phyloP scores from a whole-genome alignment of 2,113 vertebrate species.

The Heterochromis multidens region DNA sequence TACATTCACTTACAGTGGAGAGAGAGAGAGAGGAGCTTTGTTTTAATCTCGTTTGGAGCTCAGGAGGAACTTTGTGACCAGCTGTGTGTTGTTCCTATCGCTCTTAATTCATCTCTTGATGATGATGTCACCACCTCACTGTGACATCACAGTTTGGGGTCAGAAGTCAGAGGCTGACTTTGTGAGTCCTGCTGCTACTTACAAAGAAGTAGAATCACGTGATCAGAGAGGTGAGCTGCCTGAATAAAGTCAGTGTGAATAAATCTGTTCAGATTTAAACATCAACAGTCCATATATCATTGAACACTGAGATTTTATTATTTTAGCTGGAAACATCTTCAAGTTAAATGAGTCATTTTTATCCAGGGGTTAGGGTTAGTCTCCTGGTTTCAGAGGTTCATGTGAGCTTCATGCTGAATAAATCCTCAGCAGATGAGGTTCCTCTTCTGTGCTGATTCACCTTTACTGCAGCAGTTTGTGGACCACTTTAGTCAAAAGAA shows the following conservation, averaged over 20 bases:
- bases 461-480: no score
- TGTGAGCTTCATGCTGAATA: no score
- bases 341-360: no score
- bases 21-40: background rate
- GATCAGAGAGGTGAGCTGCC: background rate
- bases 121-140: background rate
- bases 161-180: background rate
- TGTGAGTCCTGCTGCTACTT: background rate
- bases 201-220: background rate
- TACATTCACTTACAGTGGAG: no score
- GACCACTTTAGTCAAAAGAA: no score
- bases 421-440: no score
- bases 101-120: background rate
- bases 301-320: no score
- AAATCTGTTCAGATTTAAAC: no score
- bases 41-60: conserved; percentile 17
- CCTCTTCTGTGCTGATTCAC: no score
- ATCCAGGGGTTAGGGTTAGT: no score
- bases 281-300: background rate
- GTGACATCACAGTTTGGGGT: background rate
- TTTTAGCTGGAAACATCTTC: no score
- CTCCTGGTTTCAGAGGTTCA: no score
- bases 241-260: background rate
- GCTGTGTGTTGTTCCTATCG: rapidly evolving
- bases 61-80: background rate